Evolutionary conservation across 2,113 vertebrate genomes (phyloP).

Genomic region (Pterocles orientalis): DNA sequence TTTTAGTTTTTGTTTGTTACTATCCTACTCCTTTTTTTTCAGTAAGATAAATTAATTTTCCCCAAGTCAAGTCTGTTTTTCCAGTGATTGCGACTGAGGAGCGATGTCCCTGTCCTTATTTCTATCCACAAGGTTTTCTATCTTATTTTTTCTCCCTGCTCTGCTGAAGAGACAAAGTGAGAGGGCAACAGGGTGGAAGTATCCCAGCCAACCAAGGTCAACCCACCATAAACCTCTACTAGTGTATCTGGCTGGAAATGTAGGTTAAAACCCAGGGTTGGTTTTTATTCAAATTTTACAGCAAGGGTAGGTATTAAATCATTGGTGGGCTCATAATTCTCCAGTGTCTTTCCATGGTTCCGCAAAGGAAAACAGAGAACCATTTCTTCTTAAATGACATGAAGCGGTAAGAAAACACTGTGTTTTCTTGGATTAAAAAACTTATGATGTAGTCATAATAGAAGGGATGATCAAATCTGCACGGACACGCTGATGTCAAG

Average conservation of each 20-base stretch:
- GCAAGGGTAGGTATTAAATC: not conserved
- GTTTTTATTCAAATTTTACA: not conserved
- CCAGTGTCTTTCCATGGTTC: not conserved
- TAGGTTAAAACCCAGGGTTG: not conserved
- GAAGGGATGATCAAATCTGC: not conserved
- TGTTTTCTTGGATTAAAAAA: not conserved
- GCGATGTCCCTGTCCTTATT: not conserved
- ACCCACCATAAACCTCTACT: not conserved
- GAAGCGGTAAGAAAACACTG: not conserved
- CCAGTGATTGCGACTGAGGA: not conserved
- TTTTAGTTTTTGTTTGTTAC: not conserved
- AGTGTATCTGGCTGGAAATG: not conserved
- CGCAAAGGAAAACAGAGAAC: not conserved
- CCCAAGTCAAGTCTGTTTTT: not conserved
- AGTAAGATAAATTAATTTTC: not conserved
- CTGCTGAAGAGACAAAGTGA: not conserved
- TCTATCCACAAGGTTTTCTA: fast-evolving
- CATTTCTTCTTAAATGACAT: not conserved
- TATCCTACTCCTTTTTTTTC: not conserved
- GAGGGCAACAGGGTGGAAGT: not conserved
- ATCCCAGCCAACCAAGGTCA: not conserved
- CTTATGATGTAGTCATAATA: not conserved
- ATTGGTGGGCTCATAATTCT: not conserved
- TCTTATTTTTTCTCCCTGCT: not conserved
- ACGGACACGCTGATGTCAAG: not conserved